Evolutionary conservation across 2,888 invertebrate genomes (phyloP), one percentile per base, ranked within the genome.

Genomic region (Charanyca ferruginea): DNA sequence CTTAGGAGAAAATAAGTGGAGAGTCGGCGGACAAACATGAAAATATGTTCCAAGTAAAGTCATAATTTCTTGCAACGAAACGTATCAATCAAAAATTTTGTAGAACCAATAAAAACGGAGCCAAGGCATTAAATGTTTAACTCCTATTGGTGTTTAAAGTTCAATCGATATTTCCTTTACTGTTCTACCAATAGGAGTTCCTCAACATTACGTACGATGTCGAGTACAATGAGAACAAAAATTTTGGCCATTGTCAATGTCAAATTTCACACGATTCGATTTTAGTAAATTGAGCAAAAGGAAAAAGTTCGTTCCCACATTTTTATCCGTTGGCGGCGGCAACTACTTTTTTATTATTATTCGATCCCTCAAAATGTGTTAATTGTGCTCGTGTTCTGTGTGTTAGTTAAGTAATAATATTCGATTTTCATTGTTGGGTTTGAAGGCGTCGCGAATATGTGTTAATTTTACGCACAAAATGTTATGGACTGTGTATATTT

Each of bases 391-490:
- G 80, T 86, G 86, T 84, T 83, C 77, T 65, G 85, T 85, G 84
- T 79, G 64, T 80, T 71, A 73, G 64, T 80, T 71, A 73, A 81
- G 59, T 80, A 79, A 70, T 84, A 74, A 71, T 69, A 77, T 78
- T 84, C 65, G 60, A 65, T 76, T 74, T 78, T 68, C 67, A 79
- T 69, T 67, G 77, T 81, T 83, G 68, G 76, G 79, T 86, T 83
- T 73, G 77, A 81, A 85, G 85, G 82, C 85, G 84, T 87, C 87
- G 88, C 90, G 86, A 89, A 74, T 86, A 92, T 92, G 92, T 91
- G 86, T 89, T 93, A 90, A 89, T 88, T 90, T 91, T 91, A 87
- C 90, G 89, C 91, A 91, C 93, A 94, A 94, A 95, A 95, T 95
- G 95, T 83, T 93, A 94, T 91, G 87, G 91, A 93, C 89, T 91